These are phyloP conservation scores for Xiphophorus maculatus DNA, from an alignment of 2,113 vertebrate species.

Conservation along the genomic window DNA sequence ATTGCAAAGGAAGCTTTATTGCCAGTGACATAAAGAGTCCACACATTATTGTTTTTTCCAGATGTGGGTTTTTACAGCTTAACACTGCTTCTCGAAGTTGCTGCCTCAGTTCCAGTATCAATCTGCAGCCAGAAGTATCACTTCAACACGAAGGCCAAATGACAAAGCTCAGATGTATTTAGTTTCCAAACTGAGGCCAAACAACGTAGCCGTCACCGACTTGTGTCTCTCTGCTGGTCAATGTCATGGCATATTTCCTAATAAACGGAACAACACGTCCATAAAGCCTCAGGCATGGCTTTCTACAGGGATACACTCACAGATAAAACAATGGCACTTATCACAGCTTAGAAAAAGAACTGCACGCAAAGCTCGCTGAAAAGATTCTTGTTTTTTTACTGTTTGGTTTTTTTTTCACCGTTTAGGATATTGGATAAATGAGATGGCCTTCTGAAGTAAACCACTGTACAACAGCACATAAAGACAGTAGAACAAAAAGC, in stretches of 20 bases:
- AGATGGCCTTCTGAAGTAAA: slow-evolving; percentile 38
- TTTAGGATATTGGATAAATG: slow-evolving; percentile 37
- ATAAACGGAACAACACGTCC: slow-evolving; percentile 71
- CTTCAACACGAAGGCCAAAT: slow-evolving; percentile 25
- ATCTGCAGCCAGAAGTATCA: slow-evolving; percentile 41
- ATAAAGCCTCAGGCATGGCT: slow-evolving; percentile 80
- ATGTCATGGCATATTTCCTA: slow-evolving; percentile 74
- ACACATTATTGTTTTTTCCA: slow-evolving; percentile 52
- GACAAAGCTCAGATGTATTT: slow-evolving; percentile 15
- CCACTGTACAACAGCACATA: slow-evolving; percentile 32
- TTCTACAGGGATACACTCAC: slow-evolving; percentile 71
- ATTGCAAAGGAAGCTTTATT: slow-evolving; percentile 84
- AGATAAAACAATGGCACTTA: slow-evolving; percentile 68
- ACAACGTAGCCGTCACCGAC: slow-evolving; percentile 44
- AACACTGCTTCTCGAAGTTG: slow-evolving; percentile 46
- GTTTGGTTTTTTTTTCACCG: slow-evolving; percentile 54
- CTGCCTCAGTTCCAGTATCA: slow-evolving; percentile 39
- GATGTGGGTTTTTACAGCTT: slow-evolving; percentile 62
- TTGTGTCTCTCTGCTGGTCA: slow-evolving; percentile 32
- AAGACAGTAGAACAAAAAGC: slow-evolving; percentile 19
- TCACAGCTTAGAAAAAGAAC: slow-evolving; percentile 61
- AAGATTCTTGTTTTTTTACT: slow-evolving; percentile 47
- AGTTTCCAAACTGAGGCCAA: slow-evolving; percentile 4
- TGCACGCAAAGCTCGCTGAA: slow-evolving; percentile 67
- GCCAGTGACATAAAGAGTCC: slow-evolving; percentile 75